Evolutionary conservation across 2,888 invertebrate genomes (phyloP).

Genomic region (Clusia tigrina): DNA sequence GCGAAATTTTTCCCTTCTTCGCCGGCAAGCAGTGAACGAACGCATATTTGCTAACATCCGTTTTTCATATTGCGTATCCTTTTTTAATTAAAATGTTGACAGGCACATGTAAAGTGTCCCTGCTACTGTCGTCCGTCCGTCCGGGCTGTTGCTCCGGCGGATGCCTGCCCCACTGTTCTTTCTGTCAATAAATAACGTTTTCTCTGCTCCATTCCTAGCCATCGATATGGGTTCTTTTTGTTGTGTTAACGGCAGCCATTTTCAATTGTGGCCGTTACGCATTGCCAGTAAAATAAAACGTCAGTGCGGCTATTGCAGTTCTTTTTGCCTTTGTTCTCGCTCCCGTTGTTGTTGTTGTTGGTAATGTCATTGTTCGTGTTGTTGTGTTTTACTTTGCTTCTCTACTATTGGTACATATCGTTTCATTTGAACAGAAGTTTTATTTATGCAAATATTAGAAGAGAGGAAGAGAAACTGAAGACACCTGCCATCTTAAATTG

Average conservation of each 20-base stretch:
- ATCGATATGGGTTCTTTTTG: conserved; percentile 19
- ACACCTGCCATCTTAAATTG: no score
- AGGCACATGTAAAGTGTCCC: conserved; percentile 60
- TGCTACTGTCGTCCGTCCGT: conserved; percentile 25
- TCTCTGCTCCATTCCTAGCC: conserved; percentile 2
- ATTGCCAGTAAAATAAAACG: conserved; percentile 23
- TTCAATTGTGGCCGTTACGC: conserved; percentile 21
- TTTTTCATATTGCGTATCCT: conserved; percentile 55
- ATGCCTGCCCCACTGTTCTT: no score
- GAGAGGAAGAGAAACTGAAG: no score
- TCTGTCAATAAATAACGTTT: conserved; percentile 40
- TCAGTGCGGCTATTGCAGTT: not conserved
- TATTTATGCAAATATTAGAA: no score
- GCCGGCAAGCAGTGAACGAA: no score
- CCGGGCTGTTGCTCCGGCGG: conserved; percentile 30
- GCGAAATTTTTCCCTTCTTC: conserved; percentile 50
- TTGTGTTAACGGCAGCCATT: conserved; percentile 11
- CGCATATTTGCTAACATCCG: conserved; percentile 43
- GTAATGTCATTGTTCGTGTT: no score
- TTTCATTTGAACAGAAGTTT: no score
- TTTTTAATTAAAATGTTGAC: conserved; percentile 66
- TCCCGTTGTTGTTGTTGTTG: no score
- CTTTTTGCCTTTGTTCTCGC: no score
- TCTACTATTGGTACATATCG: no score
- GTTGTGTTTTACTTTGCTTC: no score